phyloP scores from a whole-genome alignment of 2,888 invertebrate genomes.

The Aelia acuminata region DNA sequence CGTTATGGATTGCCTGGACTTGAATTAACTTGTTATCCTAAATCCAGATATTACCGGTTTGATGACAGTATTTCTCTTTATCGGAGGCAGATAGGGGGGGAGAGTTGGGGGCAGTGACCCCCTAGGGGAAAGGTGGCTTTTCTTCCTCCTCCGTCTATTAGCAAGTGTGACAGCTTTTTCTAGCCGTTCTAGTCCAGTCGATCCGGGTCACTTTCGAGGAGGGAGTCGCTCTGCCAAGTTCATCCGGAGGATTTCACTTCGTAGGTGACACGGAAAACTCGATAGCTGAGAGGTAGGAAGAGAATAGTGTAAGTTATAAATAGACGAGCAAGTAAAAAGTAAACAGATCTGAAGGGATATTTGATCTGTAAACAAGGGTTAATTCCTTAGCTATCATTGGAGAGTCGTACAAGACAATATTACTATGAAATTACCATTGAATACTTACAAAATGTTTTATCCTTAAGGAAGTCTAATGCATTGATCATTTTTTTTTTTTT shows the following conservation, averaged over 20 bases:
- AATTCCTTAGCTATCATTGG: background rate
- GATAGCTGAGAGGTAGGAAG: background rate
- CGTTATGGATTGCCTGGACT: no score
- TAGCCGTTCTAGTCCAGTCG: background rate
- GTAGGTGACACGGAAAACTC: background rate
- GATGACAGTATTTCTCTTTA: no score
- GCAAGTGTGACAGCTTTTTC: constrained; percentile 34
- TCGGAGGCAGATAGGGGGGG: background rate
- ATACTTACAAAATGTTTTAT: no score
- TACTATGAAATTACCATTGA: background rate
- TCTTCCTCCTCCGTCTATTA: constrained; percentile 36
- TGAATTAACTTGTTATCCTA: no score
- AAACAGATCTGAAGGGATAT: background rate
- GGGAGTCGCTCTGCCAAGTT: background rate
- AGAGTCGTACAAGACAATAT: background rate
- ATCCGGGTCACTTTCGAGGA: constrained; percentile 7
- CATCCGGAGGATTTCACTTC: background rate
- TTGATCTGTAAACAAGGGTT: background rate
- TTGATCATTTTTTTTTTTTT: background rate
- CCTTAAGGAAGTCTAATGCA: no score
- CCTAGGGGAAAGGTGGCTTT: constrained; percentile 38
- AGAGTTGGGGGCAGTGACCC: background rate
- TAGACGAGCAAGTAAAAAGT: background rate
- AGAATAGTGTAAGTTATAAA: background rate
- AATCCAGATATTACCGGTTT: no score